A percentile compares a stretch with the other conserved stretches of the same genome.
Evolutionary conservation across 2,113 vertebrate species (phyloP).

Genomic region (Lathamus discolor): DNA sequence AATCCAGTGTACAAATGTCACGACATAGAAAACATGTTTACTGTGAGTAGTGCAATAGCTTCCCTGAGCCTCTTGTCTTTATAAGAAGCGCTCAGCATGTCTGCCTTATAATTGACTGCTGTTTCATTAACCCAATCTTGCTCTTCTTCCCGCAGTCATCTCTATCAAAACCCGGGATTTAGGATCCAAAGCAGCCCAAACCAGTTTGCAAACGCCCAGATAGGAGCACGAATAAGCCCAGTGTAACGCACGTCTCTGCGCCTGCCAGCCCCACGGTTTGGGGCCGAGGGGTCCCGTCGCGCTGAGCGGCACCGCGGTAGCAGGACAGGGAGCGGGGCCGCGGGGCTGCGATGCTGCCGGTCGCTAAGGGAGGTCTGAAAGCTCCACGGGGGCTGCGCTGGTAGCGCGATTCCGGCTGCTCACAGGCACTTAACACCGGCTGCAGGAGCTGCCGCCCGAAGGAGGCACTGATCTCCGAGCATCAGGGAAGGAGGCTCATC

Average conservation of each 20-base stretch:
- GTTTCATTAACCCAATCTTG: not conserved
- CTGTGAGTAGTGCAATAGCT: not conserved
- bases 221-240: not conserved
- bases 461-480: not conserved
- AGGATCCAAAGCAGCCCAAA: not conserved
- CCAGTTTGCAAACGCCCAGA: not conserved
- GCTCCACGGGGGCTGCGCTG: fast-evolving
- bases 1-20: not conserved
- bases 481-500: not conserved
- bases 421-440: not conserved
- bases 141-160: not conserved
- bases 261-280: not conserved
- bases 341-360: not conserved
- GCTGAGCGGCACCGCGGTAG: not conserved
- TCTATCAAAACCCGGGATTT: not conserved
- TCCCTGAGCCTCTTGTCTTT: not conserved
- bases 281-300: not conserved
- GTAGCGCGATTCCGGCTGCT: not conserved
- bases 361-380: fast-evolving
- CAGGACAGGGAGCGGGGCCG: too few relatives aligned
- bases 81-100: not conserved
- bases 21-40: not conserved
- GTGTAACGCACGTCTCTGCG: fast-evolving
- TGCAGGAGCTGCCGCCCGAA: not conserved
- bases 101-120: not conserved